Evolutionary conservation across 2,888 invertebrate genomes (phyloP), one percentile per base, ranked within the genome.

Genomic region (Agrochola litura): DNA sequence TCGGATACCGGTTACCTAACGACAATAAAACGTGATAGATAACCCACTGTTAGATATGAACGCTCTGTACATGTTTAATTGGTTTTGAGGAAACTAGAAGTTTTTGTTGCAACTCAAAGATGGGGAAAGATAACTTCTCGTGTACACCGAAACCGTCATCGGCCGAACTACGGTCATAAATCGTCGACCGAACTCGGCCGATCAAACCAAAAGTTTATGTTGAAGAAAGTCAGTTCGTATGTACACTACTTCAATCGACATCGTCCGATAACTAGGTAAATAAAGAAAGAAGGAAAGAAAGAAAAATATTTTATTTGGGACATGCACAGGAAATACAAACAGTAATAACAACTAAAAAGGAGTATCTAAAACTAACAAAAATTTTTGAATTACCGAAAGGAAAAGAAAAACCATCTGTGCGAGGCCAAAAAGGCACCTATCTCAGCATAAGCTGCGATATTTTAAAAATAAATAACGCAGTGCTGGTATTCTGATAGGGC

Each of bases 11-110:
- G 87, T 87, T 87, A 77, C 66, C 19, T 58, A 86, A 73, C 76
- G 86, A 82, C 82, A 86, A 84, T 88, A 87, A 84, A 88, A 88
- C 82, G 73, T 88, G 81, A 88, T 87, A 86, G 81, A 86, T 87
- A 84, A 73, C 82, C 75, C 64, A 71, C 83, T 72, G 80, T 84
- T 79, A 70, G 72, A 76, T 83, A 81, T 80, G 77, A 73, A 83
- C 61, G 56, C 58, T 65, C 56, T 67, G 64, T 69, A 82, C 54
- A 61, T n/a, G 63, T 73, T 65, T 82, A 84, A 82, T 86, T 82
- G 77, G 69, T 76, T 73, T 58, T 52, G 22, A 52, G 14, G 12
- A 69, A 74, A 66, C 19, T n/a, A 46, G 67, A 73, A 22, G 16
- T 30, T 25, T 43, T 56, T 22, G 52, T 46, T 68, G 19, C n/a